Evolutionary conservation across 2,888 invertebrate genomes (phyloP), one percentile per base, ranked within the genome.

Genomic region (Drosophila atripex): DNA sequence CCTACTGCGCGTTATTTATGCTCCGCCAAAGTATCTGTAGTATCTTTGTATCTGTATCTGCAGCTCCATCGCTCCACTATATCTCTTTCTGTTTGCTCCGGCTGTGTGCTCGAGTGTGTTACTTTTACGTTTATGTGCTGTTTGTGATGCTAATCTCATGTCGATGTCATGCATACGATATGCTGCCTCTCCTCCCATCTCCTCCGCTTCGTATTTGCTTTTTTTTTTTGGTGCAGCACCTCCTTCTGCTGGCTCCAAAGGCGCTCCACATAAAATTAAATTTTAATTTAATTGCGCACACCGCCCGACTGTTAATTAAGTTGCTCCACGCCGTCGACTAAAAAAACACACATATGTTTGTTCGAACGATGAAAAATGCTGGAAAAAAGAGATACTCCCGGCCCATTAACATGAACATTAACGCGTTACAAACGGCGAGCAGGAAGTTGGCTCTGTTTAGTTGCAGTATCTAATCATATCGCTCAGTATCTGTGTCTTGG

Each of bases 131-230:
- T 83, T 87, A 83, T 87, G 82, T 83, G 78, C 88, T 83, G 82
- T 87, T 85, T 83, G 82, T 85, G 82, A 83, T 83, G 87, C 82
- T 83, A 83, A 83, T 83, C 82, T 87, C 78, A 74, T 76, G 85
- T 78, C 85, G 78, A 76, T 86, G 82, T 80, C 82, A 86, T 76
- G 82, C 87, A 86, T 82, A 87, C 82, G 85, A 87, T 86, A 86
- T n/a, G 84, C 84, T 76, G 77, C 46, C 49, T 8, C 21, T 4
- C 21, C 21, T 21, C 21, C 3, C 21, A 2, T 21, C 25, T 14
- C 41, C 30, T 8, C 28, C 57, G 38, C 35, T 50, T 18, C 39
- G 23, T 16, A 16, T 45, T 66, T 25, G 38, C n/a, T n/a, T 28
- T 28, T 28, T 35, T 56, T 75, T 43, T 57, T 71, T 70, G 66